These are phyloP conservation scores for Calosoma granatense DNA, from an alignment of 1,140 invertebrate genomes.

Conservation along the genomic window DNA sequence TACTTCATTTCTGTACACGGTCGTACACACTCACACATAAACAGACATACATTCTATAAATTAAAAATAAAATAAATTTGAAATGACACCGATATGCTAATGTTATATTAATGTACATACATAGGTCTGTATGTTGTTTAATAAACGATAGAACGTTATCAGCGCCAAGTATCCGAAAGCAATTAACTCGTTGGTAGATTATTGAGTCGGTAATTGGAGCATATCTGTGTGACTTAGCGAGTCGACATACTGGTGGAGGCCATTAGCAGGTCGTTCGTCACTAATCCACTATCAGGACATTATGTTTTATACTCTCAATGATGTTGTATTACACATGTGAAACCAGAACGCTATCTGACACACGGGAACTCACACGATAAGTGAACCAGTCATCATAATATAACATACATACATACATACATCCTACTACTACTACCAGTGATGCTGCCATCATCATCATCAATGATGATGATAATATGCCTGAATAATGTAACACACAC, in stretches of 20 bases:
- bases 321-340: constrained; percentile 8
- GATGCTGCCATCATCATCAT: background rate
- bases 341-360: constrained; percentile 1
- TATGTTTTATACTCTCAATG: constrained; percentile 4
- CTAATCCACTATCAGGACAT: constrained; percentile 2
- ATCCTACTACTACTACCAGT: too few species aligned
- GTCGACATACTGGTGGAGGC: too few species aligned
- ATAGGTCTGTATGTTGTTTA: background rate
- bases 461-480: too few species aligned
- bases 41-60: too few species aligned
- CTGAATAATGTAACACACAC: too few species aligned
- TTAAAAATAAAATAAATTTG: background rate
- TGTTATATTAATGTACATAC: background rate
- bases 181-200: constrained; percentile 2
- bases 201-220: background rate
- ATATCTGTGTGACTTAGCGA: background rate
- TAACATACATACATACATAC: too few species aligned
- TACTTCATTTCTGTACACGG: too few species aligned
- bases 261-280: background rate
- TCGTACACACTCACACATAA: too few species aligned
- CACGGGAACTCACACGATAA: background rate
- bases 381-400: background rate
- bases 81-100: background rate
- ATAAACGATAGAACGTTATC: background rate
- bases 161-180: background rate